Conservation (phyloP, 2,888 invertebrate genomes). For the Cheilosia grossa region DNA sequence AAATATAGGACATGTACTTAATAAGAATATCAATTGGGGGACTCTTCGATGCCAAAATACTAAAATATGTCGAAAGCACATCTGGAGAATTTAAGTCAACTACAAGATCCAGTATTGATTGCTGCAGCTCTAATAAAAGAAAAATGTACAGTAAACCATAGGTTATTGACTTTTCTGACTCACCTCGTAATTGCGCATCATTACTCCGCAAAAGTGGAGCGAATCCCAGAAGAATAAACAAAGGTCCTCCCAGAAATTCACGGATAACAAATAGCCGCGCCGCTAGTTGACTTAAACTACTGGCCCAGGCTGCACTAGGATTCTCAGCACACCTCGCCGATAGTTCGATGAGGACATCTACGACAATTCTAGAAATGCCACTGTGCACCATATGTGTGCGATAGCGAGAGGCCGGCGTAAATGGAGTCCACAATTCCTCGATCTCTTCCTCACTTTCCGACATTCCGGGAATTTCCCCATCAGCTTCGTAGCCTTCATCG, state of each 20-base stretch:
- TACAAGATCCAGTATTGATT: slow-evolving; percentile 87
- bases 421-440: slow-evolving; percentile 79
- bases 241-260: slow-evolving; percentile 82
- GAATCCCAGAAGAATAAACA: slow-evolving; percentile 82
- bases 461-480: slow-evolving; percentile 81
- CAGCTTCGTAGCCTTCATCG: slow-evolving; percentile 83
- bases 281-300: slow-evolving; percentile 80
- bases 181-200: slow-evolving; percentile 80
- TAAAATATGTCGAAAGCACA: slow-evolving; percentile 85
- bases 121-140: slow-evolving; percentile 85
- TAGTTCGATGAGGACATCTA: slow-evolving; percentile 81
- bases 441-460: slow-evolving; percentile 80
- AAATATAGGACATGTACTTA: slow-evolving; percentile 83
- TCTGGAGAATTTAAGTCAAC: slow-evolving; percentile 83
- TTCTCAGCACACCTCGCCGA: slow-evolving; percentile 80
- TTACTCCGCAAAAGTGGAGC: slow-evolving; percentile 79
- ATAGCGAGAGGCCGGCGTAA: slow-evolving; percentile 81
- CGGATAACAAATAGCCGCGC: slow-evolving; percentile 82
- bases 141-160: not conserved
- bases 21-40: slow-evolving; percentile 86
- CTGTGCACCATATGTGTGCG: slow-evolving; percentile 81
- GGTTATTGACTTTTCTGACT: not conserved
- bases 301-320: slow-evolving; percentile 80
- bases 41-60: slow-evolving; percentile 85
- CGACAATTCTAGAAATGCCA: slow-evolving; percentile 81